Evolutionary conservation across 2,888 invertebrate species (phyloP), one percentile per base, ranked within the genome.

Genomic region (Gibbula magus): DNA sequence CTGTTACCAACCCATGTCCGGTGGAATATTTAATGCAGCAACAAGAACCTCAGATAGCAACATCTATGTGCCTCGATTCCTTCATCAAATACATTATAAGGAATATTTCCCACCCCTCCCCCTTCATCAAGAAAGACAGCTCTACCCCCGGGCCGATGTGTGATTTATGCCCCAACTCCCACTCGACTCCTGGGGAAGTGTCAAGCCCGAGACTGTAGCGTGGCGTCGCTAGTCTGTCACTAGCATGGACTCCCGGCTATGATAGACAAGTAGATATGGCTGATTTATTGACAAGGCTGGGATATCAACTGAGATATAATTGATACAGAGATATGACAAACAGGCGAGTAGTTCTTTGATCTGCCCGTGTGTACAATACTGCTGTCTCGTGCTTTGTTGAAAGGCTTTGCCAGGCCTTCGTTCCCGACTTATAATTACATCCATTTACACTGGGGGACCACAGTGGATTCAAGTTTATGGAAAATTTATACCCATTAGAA

Each of bases 181-280:
- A 29, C 25, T 29, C 29, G 16, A 61, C 29, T 61, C 61, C 29
- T 13, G 61, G 29, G 25, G 61, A 16, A 61, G 25, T 61, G 61
- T 61, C 61, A 61, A 61, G 61, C 16, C 61, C 18, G 61, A 16
- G 45, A 45, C 61, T 13, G 25, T 61, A 25, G 29, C 29, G 25
- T 22, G 61, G 61, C 61, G 61, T 61, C 61, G 8, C 61, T 18
- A 13, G 29, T 25, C 61, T 29, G 61, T 61, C 61, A 25, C 13
- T 29, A 13, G 29, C 25, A 18, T 5, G 45, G 45, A 45, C 45
- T 61, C 25, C 61, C 61, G 61, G 25, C 61, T 61, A 61, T 29
- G 61, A 61, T 61, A 61, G 61, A 61, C 61, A 61, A 61, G 61
- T 61, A 61, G 61, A 61, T 61, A 61, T 25, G 61, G 25, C 29